These are phyloP conservation scores for Amblyornis subalaris DNA, from an alignment of 2,113 vertebrate genomes.

Conservation along the genomic window DNA sequence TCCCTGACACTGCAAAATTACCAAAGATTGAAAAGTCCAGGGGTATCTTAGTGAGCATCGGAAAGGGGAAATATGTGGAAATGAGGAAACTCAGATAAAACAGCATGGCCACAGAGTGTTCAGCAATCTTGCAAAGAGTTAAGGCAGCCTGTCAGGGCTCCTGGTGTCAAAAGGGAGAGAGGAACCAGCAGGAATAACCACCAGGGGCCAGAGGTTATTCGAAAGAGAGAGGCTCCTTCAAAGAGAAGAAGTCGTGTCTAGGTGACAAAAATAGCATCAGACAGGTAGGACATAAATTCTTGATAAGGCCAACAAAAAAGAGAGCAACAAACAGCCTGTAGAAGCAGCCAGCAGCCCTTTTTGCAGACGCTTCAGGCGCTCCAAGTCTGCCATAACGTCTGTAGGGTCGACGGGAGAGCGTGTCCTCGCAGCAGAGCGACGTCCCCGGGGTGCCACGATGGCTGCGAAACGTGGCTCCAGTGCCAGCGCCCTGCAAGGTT, in stretches of 20 bases:
- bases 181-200: not conserved
- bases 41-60: not conserved
- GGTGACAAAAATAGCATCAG: not conserved
- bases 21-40: not conserved
- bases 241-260: not conserved
- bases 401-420: fast-evolving
- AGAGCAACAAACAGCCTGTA: not conserved
- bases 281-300: not conserved
- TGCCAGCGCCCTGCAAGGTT: fast-evolving
- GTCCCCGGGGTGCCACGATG: fast-evolving
- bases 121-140: not conserved
- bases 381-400: not conserved
- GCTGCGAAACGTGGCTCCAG: fast-evolving
- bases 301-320: not conserved
- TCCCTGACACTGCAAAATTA: not conserved
- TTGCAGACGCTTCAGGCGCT: not conserved
- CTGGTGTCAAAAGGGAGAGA: not conserved
- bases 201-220: not conserved
- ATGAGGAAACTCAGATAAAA: not conserved
- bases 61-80: not conserved
- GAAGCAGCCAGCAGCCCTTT: not conserved
- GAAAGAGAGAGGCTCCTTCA: not conserved
- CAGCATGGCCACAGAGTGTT: not conserved
- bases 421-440: fast-evolving
- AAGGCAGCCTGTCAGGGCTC: not conserved